Evolutionary conservation across 2,113 vertebrate species (phyloP).

Genomic region (Pomatostomus ruficeps): DNA sequence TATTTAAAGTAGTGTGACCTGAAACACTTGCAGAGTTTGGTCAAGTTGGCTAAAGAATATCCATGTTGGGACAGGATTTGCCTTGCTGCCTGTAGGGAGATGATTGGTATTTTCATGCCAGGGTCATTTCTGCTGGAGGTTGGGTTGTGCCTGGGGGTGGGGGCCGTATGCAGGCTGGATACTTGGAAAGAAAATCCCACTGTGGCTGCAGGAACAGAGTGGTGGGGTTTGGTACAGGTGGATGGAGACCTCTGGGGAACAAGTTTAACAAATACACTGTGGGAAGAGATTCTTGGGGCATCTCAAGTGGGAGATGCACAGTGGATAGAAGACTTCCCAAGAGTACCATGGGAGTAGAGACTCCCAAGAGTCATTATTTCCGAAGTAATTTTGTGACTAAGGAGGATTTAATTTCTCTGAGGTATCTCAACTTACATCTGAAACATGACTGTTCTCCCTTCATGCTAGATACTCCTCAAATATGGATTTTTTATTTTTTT

Average conservation of each 20-base stretch:
- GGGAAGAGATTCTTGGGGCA: neutral
- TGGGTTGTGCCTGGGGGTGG: neutral
- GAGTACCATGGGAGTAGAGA: neutral
- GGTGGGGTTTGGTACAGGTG: neutral
- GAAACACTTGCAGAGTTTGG: neutral
- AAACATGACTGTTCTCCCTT: neutral
- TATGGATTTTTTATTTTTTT: neutral
- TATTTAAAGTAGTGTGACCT: neutral
- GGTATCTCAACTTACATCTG: neutral
- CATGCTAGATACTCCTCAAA: neutral
- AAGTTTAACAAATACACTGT: neutral
- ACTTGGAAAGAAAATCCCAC: neutral
- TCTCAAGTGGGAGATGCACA: neutral
- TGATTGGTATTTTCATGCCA: neutral
- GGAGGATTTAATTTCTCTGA: neutral
- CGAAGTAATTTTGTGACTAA: neutral
- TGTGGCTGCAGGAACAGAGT: neutral
- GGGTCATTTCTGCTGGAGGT: neutral
- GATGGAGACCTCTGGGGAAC: neutral
- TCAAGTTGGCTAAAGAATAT: neutral
- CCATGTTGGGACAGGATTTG: neutral
- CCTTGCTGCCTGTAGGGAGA: neutral
- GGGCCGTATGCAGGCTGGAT: neutral
- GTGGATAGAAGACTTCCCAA: neutral
- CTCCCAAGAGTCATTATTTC: neutral